Percentiles rank a stretch among this genome's conserved stretches.
Conservation (phyloP, 2,113 vertebrate species). For the Anhinga anhinga region DNA sequence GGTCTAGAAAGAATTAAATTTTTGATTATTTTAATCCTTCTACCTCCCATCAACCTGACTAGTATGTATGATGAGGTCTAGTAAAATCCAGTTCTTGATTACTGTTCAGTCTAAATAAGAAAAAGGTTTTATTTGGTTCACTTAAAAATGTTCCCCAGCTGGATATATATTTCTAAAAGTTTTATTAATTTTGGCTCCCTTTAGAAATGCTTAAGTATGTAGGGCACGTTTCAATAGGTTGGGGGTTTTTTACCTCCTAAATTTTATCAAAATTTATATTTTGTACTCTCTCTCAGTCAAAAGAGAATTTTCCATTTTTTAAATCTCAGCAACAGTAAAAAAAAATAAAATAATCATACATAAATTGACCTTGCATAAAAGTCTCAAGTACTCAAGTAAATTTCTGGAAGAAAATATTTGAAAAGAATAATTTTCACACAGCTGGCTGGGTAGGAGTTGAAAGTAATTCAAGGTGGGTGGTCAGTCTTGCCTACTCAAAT, state of each 20-base stretch:
- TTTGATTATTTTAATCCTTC: not conserved
- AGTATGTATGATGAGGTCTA: not conserved
- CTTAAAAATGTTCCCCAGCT: not conserved
- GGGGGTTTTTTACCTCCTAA: not conserved
- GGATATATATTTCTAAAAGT: not conserved
- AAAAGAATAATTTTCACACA: not conserved
- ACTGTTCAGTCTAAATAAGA: not conserved
- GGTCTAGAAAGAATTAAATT: not conserved
- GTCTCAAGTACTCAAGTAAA: not conserved
- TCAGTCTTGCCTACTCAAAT: constrained; percentile 22
- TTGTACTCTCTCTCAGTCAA: not conserved
- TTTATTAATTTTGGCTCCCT: constrained; percentile 12
- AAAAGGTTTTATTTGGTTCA: not conserved
- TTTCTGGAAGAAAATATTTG: not conserved
- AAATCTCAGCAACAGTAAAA: not conserved
- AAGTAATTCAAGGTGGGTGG: constrained; percentile 54
- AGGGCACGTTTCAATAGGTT: not conserved
- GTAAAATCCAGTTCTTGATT: not conserved
- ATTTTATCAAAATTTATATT: not conserved
- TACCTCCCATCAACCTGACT: not conserved
- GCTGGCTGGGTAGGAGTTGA: not conserved
- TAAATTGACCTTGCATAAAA: not conserved
- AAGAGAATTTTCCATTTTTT: not conserved
- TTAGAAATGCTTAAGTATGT: not conserved
- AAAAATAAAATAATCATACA: not conserved